Conservation (phyloP, 1,140 invertebrate species). For the Bathynomus jamesi region DNA sequence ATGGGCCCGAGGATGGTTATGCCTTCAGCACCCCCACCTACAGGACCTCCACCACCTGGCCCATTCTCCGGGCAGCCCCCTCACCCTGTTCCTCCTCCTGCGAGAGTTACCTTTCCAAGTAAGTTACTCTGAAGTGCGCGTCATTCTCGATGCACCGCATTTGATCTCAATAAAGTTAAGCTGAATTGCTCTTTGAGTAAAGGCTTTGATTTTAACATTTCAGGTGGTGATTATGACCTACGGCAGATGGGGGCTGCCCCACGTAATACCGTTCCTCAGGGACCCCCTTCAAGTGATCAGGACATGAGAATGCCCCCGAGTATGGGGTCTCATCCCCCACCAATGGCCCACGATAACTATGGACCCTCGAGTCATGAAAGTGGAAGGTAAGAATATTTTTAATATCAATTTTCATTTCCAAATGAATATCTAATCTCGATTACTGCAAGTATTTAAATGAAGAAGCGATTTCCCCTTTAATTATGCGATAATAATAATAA, state of each 20-base stretch:
- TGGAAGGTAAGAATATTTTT: constrained; percentile 6
- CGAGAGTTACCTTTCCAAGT: not conserved
- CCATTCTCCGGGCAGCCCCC: constrained; percentile 16
- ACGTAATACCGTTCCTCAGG: not conserved
- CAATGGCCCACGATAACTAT: constrained; percentile 14
- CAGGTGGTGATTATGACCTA: constrained; percentile 36
- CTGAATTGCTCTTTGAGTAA: no score
- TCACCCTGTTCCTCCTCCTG: not conserved
- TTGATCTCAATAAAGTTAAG: no score
- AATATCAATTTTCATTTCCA: no score
- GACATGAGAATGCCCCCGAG: constrained; percentile 36
- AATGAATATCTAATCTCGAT: no score
- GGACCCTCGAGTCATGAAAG: constrained; percentile 24
- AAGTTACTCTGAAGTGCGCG: no score
- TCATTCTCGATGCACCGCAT: no score
- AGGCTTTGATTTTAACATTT: no score
- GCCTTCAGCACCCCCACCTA: constrained; percentile 20
- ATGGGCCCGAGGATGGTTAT: constrained; percentile 50
- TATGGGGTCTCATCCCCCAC: constrained; percentile 26
- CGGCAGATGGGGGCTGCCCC: constrained; percentile 20
- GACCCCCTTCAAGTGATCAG: constrained; percentile 29
- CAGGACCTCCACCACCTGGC: constrained; percentile 29
- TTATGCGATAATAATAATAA: no score
- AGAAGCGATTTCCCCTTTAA: no score
- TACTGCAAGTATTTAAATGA: no score